Base-by-base conservation (phyloP, 2,888 invertebrate species). In the Dynastes maya region DNA sequence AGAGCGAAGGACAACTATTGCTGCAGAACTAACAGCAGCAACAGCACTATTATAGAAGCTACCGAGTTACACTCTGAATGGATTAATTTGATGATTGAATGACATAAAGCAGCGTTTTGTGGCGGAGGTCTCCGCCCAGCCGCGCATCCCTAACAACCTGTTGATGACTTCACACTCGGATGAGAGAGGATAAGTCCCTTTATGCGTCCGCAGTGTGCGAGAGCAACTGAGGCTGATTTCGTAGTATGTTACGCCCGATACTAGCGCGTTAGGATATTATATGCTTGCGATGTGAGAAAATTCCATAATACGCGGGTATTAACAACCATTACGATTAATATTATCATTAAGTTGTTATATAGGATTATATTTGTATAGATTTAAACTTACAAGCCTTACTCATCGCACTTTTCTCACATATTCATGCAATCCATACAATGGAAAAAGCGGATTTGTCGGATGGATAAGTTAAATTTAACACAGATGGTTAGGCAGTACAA, bases 31-130 rank as follows among this genome's bases (percentile, higher is more conserved):
- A 61, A 61, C 61, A 61, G 61, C 61, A 63, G 0, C 29, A 63
- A 29, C 45, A 58, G 22, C 22, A 72, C 58, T 72, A 72, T 72
- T 72, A 55, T 58, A 37, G 58, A 67, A 75, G 78, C 78, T 68
- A 75, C 78, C 76, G 78, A 78, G 76, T 78, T 84, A 85, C 83
- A 81, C 84, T 85, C 84, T 85, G 83, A 84, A 85, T 84, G 85
- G 86, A 86, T 86, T 86, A 87, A 86, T 87, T 86, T 85, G 86
- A 86, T 85, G 86, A 86, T 86, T 86, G 86, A 85, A 84, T 86
- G 86, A 86, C 86, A 86, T 84, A 86, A 86, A 86, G 86, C 84
- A 85, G 85, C 86, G 85, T 86, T 86, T 86, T 86, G 86, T 84
- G 85, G 85, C 80, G 68, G 68, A 49, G 68, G 80, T 82, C 83